Base-by-base conservation (phyloP, 1,140 invertebrate genomes). In the Scaptomyza montana region DNA sequence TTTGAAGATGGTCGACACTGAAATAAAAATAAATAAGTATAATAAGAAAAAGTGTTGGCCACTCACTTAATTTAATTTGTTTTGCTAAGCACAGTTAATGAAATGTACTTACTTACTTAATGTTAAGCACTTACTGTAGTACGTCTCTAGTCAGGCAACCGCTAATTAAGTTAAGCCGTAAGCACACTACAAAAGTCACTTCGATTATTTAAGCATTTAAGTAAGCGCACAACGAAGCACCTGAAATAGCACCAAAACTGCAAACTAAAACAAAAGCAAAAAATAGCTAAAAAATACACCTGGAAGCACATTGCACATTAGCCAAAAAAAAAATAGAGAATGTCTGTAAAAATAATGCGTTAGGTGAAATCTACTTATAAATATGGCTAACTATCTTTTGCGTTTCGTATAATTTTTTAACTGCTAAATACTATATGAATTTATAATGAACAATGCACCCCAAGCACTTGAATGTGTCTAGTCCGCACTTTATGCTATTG, bases 51-150 rank as follows among this genome's bases (percentile, higher is more conserved):
- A 62, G 59, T 80, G 81, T 78, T 63, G 63, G 57, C 71, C 71
- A 51, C 47, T 61, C 57, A 73, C 68, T 77, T 73, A 45, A 51
- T 78, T 78, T 82, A 68, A 63, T 76, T 76, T 84, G 51, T 67
- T 67, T 21, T 51, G 60, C 62, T 76, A 77, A 87, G 82, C 82
- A 87, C 82, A 71, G 57, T 65, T 76, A 75, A 77, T 77, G 65
- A 89, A 85, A 81, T 73, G 59, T 82, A 86, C 78, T 80, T 80
- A 86, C 49, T 62, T 64, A 64, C 28, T 64, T 70, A 74, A 43
- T 55, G 61, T 62, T 87, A 87, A 87, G 84, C 82, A 87, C 84
- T 56, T 80, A 62, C 5, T 33, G 33, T 78, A 77, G 66, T 84
- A 84, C 71, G 66, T 79, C 60, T 54, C 39, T 50, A 55, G 57